Evolutionary conservation across 2,113 vertebrate species (phyloP).

Genomic region (Salvelinus fontinalis): DNA sequence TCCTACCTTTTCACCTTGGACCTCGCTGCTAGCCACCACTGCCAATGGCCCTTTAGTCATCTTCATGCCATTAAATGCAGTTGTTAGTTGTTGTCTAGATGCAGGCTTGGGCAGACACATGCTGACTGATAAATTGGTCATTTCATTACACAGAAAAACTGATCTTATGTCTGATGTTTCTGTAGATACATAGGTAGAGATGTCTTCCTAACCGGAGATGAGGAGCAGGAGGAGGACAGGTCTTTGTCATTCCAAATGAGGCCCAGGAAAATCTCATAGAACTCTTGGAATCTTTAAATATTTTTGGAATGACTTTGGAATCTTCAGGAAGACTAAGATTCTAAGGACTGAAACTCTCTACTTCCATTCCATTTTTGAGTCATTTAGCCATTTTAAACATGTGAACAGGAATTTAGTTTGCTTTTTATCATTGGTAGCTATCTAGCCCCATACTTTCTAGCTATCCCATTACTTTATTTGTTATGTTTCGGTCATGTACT

Average conservation of each 20-base stretch:
- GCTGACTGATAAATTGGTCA: background rate
- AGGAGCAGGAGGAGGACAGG: conserved; percentile 45
- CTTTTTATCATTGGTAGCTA: background rate
- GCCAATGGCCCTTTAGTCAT: background rate
- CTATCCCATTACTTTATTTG: background rate
- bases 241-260: conserved; percentile 7
- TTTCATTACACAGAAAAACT: conserved; percentile 6
- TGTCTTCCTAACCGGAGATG: conserved; percentile 33
- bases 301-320: conserved; percentile 7
- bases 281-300: background rate
- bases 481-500: background rate
- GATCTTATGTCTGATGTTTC: conserved; percentile 61
- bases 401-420: background rate
- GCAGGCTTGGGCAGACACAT: background rate
- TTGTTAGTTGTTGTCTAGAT: background rate
- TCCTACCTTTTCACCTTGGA: background rate
- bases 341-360: background rate
- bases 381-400: background rate
- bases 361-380: background rate
- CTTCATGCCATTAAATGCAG: conserved; percentile 22
- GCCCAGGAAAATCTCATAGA: conserved; percentile 2
- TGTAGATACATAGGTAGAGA: conserved; percentile 73
- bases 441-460: too few species aligned
- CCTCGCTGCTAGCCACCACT: background rate
- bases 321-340: conserved; percentile 12